These are phyloP conservation scores for Augiades crinisus DNA, from an alignment of 2,888 invertebrate species.

Conservation along the genomic window DNA sequence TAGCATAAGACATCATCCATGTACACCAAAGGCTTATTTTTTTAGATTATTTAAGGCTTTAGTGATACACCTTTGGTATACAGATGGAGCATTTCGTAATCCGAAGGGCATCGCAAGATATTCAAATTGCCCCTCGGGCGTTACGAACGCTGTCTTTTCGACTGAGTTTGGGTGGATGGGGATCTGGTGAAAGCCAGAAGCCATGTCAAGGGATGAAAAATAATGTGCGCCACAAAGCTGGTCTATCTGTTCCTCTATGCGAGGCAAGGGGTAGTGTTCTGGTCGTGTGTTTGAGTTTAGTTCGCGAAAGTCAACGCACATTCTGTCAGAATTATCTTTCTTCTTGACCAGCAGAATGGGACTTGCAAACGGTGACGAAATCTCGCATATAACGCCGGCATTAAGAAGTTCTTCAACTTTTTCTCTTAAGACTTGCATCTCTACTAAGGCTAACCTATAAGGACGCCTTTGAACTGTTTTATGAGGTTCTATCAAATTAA, in stretches of 20 bases:
- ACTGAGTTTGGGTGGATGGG: slow-evolving; percentile 29
- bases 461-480: slow-evolving; percentile 30
- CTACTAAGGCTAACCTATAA: slow-evolving; percentile 32
- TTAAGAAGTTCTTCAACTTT: slow-evolving; percentile 32
- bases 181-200: slow-evolving; percentile 38
- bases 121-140: slow-evolving; percentile 31
- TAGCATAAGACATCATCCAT: slow-evolving; percentile 34
- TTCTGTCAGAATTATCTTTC: slow-evolving; percentile 27
- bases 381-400: slow-evolving; percentile 37
- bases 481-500: slow-evolving; percentile 24
- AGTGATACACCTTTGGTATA: slow-evolving; percentile 44
- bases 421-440: slow-evolving; percentile 33
- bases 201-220: slow-evolving; percentile 37
- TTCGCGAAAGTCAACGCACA: slow-evolving; percentile 37
- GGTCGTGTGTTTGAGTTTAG: slow-evolving; percentile 37
- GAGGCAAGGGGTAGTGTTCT: slow-evolving; percentile 32
- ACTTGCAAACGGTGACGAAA: slow-evolving; percentile 38
- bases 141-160: slow-evolving; percentile 30
- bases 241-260: slow-evolving; percentile 27
- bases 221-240: slow-evolving; percentile 25
- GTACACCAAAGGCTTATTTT: slow-evolving; percentile 26
- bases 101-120: slow-evolving; percentile 32
- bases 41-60: slow-evolving; percentile 28
- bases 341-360: slow-evolving; percentile 34
- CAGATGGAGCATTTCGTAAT: slow-evolving; percentile 38